phyloP scores from a whole-genome alignment of 2,113 vertebrate species.

The Neomonachus schauinslandi region DNA sequence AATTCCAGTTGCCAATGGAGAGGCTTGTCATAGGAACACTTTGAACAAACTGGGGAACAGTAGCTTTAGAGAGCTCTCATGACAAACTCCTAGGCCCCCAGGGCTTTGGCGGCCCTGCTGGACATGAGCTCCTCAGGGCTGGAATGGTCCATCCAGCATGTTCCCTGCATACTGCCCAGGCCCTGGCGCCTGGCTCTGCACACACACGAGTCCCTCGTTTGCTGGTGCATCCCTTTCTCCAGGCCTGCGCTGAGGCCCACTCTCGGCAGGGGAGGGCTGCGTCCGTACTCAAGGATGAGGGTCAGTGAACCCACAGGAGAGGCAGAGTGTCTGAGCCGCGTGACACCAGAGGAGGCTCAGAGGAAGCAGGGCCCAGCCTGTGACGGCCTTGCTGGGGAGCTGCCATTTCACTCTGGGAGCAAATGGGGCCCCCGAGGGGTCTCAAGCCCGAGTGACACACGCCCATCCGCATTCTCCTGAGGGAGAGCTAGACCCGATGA shows the following conservation, averaged over 20 bases:
- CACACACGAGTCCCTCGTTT: not conserved
- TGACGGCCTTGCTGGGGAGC: not conserved
- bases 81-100: not conserved
- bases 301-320: not conserved
- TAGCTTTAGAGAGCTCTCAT: not conserved
- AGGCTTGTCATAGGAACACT: not conserved
- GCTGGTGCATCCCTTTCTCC: not conserved
- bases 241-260: not conserved
- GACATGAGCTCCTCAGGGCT: not conserved
- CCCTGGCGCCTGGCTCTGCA: not conserved
- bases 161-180: too few species aligned
- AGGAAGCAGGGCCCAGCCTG: not conserved
- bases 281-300: not conserved
- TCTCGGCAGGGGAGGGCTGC: not conserved
- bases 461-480: not conserved
- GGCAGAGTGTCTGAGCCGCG: fast-evolving
- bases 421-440: fast-evolving
- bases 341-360: not conserved
- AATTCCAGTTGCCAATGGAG: not conserved
- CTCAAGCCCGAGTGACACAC: not conserved
- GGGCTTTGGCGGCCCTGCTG: not conserved
- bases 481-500: not conserved
- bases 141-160: fast-evolving
- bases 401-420: not conserved
- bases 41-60: not conserved